Evolutionary conservation across 2,113 vertebrate genomes (phyloP).

Genomic region (Lathamus discolor): DNA sequence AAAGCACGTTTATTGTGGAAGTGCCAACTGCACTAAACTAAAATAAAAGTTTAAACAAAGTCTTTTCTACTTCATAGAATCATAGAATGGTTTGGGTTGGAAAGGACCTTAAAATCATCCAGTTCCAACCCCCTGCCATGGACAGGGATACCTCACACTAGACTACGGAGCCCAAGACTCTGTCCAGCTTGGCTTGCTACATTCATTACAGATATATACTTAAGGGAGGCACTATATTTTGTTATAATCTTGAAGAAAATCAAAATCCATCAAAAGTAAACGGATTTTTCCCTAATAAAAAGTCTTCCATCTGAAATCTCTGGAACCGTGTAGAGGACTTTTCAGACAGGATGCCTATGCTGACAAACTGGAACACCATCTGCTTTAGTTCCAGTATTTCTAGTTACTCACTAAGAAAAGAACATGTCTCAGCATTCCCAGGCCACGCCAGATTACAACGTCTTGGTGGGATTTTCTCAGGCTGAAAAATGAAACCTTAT

Average conservation of each 20-base stretch:
- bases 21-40: background rate
- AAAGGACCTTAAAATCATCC: background rate
- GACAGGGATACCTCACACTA: background rate
- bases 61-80: background rate
- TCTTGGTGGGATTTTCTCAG: constrained; percentile 44
- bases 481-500: constrained; percentile 45
- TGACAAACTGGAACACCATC: background rate
- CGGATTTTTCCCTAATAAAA: background rate
- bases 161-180: background rate
- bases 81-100: background rate
- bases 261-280: background rate
- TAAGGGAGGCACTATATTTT: background rate
- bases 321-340: background rate
- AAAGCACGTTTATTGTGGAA: background rate
- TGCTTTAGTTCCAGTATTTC: constrained; percentile 14
- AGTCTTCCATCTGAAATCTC: background rate
- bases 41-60: background rate
- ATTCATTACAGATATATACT: background rate
- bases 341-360: background rate
- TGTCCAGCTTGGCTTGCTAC: background rate
- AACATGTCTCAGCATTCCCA: background rate
- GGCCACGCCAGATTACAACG: background rate
- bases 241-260: background rate
- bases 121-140: background rate
- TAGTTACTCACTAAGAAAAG: constrained; percentile 18